Base-by-base conservation (phyloP, 2,113 vertebrate genomes). In the Gila orcuttii region DNA sequence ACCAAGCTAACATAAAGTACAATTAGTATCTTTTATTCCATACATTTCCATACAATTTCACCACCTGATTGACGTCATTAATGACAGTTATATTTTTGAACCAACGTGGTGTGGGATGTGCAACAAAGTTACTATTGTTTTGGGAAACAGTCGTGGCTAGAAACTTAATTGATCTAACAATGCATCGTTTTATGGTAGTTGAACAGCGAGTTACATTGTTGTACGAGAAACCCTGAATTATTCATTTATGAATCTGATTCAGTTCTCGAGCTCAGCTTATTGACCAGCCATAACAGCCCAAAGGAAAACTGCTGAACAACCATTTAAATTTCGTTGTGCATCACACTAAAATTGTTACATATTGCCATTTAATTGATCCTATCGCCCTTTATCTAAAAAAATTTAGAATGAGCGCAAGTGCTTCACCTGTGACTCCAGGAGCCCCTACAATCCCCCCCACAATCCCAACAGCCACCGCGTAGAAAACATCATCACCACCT, bases 341-440 rank as follows among this genome's bases (percentile, higher is more conserved):
- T 1, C 64, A 33, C 28, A 68, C 69, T 73, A 73, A 42, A 42
- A 17, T 68, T 3, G n/a, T 75, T 45, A 42, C 21, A 42, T 13
- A 28, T 28, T 47, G n/a, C 33, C 11, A 52, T 12, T 62, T 50
- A 3, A 36, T 6, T 6, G 19, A 15, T 28, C 21, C 17, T 11
- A 31, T 45, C 39, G 17, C 1, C 8, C 10, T 45, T 64, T 12
- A 84, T 76, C 39, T 50, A 15, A 21, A 64, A 23, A 28, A 42
- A 91, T 92, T 77, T 89, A 98, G 97, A 94, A 89, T 82, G 92
- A 96, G 47, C 93, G 96, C 85, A 99, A 98, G 86, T 97, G 96
- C 88, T 97, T 98, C 86, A 90, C 88, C 1, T 97, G 97, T 90
- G 96, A 97, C 92, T 97, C 97, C 36, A 94, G 92, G 74, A 92